Evolutionary conservation across 2,797 vertebrate genomes (phyloP), one percentile per base, ranked within the genome.

Genomic region (Synaphobranchus kaupii): DNA sequence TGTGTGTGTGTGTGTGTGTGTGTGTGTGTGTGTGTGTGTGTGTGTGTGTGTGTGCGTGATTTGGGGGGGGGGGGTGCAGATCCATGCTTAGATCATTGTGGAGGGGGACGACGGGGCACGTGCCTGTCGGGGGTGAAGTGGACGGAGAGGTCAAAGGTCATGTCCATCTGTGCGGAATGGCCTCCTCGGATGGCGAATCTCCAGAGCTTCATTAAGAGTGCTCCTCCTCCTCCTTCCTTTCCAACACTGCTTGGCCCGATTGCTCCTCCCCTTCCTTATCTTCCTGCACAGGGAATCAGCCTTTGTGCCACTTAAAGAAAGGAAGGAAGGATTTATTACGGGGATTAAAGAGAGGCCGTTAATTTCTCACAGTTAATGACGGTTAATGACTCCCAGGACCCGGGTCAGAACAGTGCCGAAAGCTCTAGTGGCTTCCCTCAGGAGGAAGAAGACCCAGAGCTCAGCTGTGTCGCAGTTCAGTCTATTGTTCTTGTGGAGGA

Each of bases 101-200:
- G 44, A 17, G 44, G 44, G 6, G 39, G 76, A 48, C 4, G 76
- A 34, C 8, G 5, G 76, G 44, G 44, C 76, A 80, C 71, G 71
- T 76, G 71, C 71, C 28, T 12, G 34, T 15, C 0, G 15, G 31
- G 71, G 71, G 71, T 28, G 31, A 96, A 97, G 96, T 96, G 95
- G 92, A 91, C 89, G 87, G 89, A 73, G 89, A 92, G 96, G 96
- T 95, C 95, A 94, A 91, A 95, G 96, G 94, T 90, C 94, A 86
- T 91, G 90, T 93, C 94, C 93, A 91, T 94, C 95, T 95, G 95
- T 96, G 95, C 87, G 93, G 93, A 96, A 95, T 95, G 92, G 93
- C 94, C 92, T 90, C 94, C 96, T 95, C 95, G 95, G 96, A 93
- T 96, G 95, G 95, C 96, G 96, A 96, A 96, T 96, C 96, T 96